Evolutionary conservation across 1,140 invertebrate species (phyloP).

Genomic region (Diprion similis): DNA sequence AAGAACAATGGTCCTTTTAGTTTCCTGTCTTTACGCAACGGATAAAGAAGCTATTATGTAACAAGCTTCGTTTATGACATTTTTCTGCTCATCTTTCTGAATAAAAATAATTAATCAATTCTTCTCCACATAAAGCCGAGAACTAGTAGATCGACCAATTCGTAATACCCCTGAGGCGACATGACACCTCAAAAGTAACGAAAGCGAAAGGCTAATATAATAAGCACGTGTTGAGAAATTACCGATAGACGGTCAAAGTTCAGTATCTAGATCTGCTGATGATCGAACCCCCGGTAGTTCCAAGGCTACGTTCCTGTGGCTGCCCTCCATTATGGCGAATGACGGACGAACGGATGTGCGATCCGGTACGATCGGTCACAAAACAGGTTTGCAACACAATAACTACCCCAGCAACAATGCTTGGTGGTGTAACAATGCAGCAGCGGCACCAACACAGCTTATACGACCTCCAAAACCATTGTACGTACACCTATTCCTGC

Average conservation of each 20-base stretch:
- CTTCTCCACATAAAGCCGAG: too few species aligned
- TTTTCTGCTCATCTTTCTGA: too few species aligned
- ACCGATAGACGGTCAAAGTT: not conserved
- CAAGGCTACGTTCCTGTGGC: not conserved
- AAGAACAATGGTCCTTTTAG: too few species aligned
- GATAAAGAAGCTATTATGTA: too few species aligned
- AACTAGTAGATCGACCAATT: too few species aligned
- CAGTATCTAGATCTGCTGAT: not conserved
- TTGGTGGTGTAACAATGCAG: constrained; percentile 41
- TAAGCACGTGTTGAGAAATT: too few species aligned
- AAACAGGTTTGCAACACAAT: constrained; percentile 56
- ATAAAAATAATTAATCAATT: too few species aligned
- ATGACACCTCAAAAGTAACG: too few species aligned
- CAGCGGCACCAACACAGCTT: not conserved
- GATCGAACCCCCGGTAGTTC: not conserved
- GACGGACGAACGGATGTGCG: constrained; percentile 25
- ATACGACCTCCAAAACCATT: constrained; percentile 49
- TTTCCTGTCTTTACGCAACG: too few species aligned
- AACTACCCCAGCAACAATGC: constrained; percentile 53
- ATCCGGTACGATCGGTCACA: constrained; percentile 53
- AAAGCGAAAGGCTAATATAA: too few species aligned
- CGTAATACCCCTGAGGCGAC: too few species aligned
- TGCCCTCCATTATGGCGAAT: not conserved
- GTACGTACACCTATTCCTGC: constrained; percentile 56
- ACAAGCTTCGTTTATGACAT: too few species aligned